These are phyloP conservation scores for Cantharis rustica DNA, from an alignment of 2,888 invertebrate genomes.

Conservation along the genomic window DNA sequence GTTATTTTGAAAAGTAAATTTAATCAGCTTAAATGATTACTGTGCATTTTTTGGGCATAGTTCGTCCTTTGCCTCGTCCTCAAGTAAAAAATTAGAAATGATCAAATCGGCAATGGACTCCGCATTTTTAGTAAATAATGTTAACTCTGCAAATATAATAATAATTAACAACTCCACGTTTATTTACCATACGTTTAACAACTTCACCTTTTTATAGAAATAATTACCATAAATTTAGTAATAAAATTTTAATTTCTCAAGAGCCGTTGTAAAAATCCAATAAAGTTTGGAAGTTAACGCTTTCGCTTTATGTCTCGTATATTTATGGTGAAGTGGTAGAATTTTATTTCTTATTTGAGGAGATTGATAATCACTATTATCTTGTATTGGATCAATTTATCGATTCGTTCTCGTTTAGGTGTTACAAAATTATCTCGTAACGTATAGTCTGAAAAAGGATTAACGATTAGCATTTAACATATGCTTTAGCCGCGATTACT, in stretches of 20 bases:
- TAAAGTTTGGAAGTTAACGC: not conserved
- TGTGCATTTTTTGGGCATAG: no score
- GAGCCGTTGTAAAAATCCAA: not conserved
- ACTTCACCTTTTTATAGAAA: not conserved
- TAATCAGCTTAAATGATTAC: no score
- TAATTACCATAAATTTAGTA: not conserved
- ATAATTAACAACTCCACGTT: not conserved
- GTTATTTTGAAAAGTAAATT: no score
- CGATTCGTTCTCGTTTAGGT: not conserved
- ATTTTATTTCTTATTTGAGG: conserved; percentile 2
- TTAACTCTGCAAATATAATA: not conserved
- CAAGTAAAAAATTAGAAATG: not conserved
- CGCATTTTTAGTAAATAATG: not conserved
- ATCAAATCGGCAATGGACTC: not conserved
- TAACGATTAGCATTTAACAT: conserved; percentile 11
- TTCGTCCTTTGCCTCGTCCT: no score
- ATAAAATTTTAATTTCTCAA: not conserved
- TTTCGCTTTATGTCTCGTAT: not conserved
- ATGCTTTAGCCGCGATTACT: conserved; percentile 12
- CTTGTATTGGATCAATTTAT: not conserved
- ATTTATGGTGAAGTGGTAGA: conserved; percentile 3
- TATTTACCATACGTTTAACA: not conserved
- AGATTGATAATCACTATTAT: conserved; percentile 1
- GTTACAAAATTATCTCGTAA: conserved; percentile 17
- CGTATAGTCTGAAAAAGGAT: conserved; percentile 11